These are phyloP conservation scores for Margarornis squamiger DNA, from an alignment of 2,797 vertebrate species.

Conservation along the genomic window DNA sequence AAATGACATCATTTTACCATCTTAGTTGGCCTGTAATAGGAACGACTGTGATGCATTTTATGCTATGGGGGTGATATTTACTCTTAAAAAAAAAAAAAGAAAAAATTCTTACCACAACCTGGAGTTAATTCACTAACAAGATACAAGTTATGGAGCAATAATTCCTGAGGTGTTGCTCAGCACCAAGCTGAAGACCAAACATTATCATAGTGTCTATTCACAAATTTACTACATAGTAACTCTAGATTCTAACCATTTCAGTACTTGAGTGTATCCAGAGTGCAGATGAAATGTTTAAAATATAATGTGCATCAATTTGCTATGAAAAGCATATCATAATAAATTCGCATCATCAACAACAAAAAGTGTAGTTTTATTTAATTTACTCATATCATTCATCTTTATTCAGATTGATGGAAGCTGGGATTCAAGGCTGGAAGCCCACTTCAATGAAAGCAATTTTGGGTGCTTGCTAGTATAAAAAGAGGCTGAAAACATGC, in stretches of 20 bases:
- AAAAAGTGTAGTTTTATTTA: not conserved
- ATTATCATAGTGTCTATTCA: not conserved
- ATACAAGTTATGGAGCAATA: conserved; percentile 36
- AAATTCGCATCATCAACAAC: not conserved
- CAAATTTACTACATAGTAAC: conserved; percentile 21
- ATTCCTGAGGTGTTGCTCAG: not conserved
- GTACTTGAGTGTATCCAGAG: too few relatives aligned
- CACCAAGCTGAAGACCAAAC: conserved; percentile 16
- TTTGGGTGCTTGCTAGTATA: not conserved
- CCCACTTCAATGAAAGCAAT: not conserved
- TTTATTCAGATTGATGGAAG: not conserved
- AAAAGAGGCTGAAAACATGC: fast-evolving
- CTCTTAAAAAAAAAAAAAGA: not conserved
- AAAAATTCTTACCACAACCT: not conserved
- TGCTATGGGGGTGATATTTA: not conserved
- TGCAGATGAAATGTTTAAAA: too few relatives aligned
- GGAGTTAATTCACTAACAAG: conserved; percentile 49
- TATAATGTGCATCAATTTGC: too few relatives aligned
- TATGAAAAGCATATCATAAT: too few relatives aligned
- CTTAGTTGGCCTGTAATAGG: not conserved
- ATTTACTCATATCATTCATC: not conserved
- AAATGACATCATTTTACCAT: not conserved
- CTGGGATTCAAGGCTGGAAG: not conserved
- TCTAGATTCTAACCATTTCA: not conserved
- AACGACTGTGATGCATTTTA: not conserved